Evolutionary conservation across 2,888 invertebrate species (phyloP).

Genomic region (Aelia acuminata): DNA sequence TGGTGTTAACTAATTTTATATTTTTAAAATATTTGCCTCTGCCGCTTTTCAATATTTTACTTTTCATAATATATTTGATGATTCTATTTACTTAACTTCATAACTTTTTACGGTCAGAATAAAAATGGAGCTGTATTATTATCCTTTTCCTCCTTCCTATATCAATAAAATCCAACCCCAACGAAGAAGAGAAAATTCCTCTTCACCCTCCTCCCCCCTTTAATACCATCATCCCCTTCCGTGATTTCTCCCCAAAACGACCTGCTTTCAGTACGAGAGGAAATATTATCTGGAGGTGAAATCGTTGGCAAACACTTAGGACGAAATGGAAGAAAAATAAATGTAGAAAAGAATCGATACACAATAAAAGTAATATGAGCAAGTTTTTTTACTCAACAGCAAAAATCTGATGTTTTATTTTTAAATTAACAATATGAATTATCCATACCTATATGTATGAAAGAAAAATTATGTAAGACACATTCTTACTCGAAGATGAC

Average conservation of each 20-base stretch:
- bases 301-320: not conserved
- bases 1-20: no score
- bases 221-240: conserved; percentile 48
- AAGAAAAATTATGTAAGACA: no score
- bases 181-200: not conserved
- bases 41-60: no score
- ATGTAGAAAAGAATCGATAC: not conserved
- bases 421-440: no score
- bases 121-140: not conserved
- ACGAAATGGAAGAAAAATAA: not conserved
- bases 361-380: not conserved
- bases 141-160: not conserved
- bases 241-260: conserved; percentile 42
- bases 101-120: not conserved
- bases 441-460: no score
- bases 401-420: no score
- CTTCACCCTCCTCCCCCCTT: not conserved
- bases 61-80: no score
- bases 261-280: not conserved
- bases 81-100: no score
- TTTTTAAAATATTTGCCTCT: no score
- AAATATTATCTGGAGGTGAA: conserved; percentile 4
- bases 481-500: no score
- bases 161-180: conserved; percentile 42
- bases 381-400: no score